Conservation (phyloP, 23 tunicate genomes). For the Phallusia fumigata region DNA sequence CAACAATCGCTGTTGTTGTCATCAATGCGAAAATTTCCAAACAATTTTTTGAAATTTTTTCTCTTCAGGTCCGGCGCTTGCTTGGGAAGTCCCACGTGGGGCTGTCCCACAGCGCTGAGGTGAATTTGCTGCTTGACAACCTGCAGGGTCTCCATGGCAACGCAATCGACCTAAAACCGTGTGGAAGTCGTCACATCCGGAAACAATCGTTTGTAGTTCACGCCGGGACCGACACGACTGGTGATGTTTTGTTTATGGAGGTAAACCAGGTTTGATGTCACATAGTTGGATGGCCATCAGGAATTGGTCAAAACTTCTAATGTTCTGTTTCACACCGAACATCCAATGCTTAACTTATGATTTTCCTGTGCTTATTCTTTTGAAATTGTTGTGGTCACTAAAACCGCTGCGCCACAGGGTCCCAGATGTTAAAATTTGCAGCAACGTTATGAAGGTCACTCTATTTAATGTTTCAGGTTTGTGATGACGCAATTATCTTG, state of each 20-base stretch:
- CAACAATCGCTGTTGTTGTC: no score
- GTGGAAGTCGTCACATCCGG: slow-evolving; percentile 96
- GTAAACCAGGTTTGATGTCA: no score
- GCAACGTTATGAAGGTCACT: no score
- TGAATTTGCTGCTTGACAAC: slow-evolving; percentile 74
- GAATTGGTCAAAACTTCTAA: no score
- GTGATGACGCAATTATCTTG: slow-evolving; percentile 95
- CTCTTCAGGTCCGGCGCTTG: slow-evolving; percentile 77
- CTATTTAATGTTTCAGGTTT: slow-evolving; percentile 79
- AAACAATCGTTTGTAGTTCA: slow-evolving; percentile 99
- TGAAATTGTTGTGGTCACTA: no score
- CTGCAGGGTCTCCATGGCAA: slow-evolving; percentile 47
- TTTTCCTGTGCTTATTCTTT: no score
- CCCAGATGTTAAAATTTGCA: no score
- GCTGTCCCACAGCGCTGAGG: slow-evolving; percentile 81
- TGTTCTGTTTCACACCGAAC: no score
- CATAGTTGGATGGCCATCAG: no score
- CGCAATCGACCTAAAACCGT: slow-evolving; percentile 92
- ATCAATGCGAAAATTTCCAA: no score
- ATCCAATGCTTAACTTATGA: no score
- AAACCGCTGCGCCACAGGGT: no score
- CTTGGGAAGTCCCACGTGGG: slow-evolving; percentile 99
- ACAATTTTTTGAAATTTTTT: background rate
- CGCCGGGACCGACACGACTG: slow-evolving; percentile 91
- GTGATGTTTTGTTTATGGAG: slow-evolving; percentile 95